phyloP scores from a whole-genome alignment of 2,888 invertebrate species.

The Punctoribates punctum region DNA sequence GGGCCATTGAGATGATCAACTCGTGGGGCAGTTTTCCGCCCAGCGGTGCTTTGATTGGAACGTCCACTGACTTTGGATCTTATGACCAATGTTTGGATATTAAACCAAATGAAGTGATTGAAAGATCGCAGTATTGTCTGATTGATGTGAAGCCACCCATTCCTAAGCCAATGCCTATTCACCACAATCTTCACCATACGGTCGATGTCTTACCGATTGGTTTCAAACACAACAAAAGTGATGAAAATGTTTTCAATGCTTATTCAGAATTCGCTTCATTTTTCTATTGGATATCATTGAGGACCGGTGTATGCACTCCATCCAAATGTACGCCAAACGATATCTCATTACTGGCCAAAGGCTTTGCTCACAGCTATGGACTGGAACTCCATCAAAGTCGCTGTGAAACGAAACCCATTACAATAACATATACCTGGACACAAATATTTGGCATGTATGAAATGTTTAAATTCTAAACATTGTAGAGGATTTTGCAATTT shows the following conservation, averaged over 20 bases:
- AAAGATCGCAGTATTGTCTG: constrained; percentile 29
- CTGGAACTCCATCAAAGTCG: not conserved
- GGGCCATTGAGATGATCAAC: constrained; percentile 27
- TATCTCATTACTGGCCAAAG: constrained; percentile 36
- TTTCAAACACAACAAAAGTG: not conserved
- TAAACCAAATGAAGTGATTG: not conserved
- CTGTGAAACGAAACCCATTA: not conserved
- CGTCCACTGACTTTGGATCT: constrained; percentile 17
- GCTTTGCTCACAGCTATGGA: not conserved
- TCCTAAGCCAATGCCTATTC: constrained; percentile 34
- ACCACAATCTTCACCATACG: constrained; percentile 22
- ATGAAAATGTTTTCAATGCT: not conserved
- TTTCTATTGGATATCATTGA: constrained; percentile 42
- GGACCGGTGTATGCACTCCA: constrained; percentile 42
- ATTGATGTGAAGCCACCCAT: constrained; percentile 31
- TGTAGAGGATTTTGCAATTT: too few relatives aligned
- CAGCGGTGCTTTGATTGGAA: constrained; percentile 28
- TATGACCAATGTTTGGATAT: constrained; percentile 39
- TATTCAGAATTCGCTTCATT: constrained; percentile 12
- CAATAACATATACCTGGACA: too few relatives aligned
- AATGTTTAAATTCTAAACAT: too few relatives aligned
- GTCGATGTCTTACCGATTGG: constrained; percentile 22
- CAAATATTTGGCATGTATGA: too few relatives aligned
- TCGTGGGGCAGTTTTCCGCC: constrained; percentile 41
- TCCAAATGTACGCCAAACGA: constrained; percentile 41